Conservation (phyloP, 2,888 invertebrate species). For the Apotomis betuletana region DNA sequence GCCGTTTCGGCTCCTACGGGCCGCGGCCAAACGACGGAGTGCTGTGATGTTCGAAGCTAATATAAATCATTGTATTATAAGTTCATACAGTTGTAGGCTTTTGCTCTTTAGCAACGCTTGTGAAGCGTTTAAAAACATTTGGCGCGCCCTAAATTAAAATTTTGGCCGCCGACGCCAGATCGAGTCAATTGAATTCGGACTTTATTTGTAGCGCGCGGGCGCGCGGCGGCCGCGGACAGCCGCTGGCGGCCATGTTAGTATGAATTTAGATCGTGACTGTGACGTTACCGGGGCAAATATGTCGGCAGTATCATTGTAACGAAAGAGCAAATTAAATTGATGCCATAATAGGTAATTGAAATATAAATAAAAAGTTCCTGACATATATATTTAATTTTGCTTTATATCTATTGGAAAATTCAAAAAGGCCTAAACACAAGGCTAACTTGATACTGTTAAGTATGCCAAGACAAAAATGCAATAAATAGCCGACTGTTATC, state of each 20-base stretch:
- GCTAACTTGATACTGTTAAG: too few species aligned
- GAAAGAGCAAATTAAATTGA: too few species aligned
- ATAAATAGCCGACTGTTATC: too few species aligned
- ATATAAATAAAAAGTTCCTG: too few species aligned
- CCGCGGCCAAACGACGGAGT: slow-evolving; percentile 1
- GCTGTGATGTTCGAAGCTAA: slow-evolving; percentile 35
- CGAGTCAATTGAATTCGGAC: slow-evolving; percentile 37
- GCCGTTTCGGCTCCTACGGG: neutral
- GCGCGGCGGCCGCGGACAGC: neutral
- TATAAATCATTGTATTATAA: slow-evolving; percentile 18
- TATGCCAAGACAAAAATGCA: too few species aligned
- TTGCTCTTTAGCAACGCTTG: slow-evolving; percentile 23
- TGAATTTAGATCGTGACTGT: too few species aligned
- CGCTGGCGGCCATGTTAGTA: slow-evolving; percentile 11
- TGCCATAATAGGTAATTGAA: too few species aligned
- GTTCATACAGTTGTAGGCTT: slow-evolving; percentile 5
- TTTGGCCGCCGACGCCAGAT: slow-evolving; percentile 24
- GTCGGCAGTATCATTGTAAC: too few species aligned
- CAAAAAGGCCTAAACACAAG: too few species aligned
- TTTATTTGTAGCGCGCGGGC: slow-evolving; percentile 17
- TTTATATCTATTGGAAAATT: too few species aligned
- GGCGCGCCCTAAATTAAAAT: slow-evolving; percentile 30
- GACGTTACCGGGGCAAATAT: too few species aligned
- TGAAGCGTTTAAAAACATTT: slow-evolving; percentile 25
- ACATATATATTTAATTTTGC: too few species aligned